These are phyloP conservation scores for Chionodraco myersi DNA, from an alignment of 2,113 vertebrate species.

Conservation along the genomic window DNA sequence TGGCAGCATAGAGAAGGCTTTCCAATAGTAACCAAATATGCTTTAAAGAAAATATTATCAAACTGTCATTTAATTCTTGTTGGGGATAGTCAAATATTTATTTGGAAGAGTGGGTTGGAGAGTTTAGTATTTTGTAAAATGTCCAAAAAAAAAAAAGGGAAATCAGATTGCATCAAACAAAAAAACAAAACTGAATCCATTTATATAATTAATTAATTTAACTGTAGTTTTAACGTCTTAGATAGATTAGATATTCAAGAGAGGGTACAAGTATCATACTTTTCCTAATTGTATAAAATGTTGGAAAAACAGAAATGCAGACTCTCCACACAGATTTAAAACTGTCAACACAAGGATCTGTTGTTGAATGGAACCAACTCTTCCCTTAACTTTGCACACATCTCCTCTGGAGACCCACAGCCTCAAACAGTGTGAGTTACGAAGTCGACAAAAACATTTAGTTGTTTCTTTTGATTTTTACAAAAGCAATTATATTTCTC, in stretches of 20 bases:
- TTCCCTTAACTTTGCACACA: constrained; percentile 39
- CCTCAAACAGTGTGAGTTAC: constrained; percentile 19
- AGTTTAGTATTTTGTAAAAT: too few relatives aligned
- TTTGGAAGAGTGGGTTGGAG: neutral
- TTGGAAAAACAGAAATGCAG: constrained; percentile 8
- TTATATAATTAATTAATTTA: too few relatives aligned
- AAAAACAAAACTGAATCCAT: too few relatives aligned
- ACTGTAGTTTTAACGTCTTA: too few relatives aligned
- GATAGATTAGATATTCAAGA: neutral
- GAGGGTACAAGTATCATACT: neutral
- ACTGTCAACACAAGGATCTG: constrained; percentile 17
- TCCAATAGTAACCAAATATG: neutral
- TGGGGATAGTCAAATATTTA: neutral
- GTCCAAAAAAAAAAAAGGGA: too few relatives aligned
- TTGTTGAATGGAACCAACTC: constrained; percentile 32
- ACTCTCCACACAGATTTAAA: neutral
- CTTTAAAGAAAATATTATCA: neutral
- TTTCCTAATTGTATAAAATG: neutral
- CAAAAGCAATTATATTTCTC: constrained; percentile 34
- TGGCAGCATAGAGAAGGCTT: neutral
- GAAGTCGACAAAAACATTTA: constrained; percentile 28
- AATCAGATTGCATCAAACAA: too few relatives aligned
- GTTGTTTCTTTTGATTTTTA: constrained; percentile 14
- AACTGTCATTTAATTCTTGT: neutral
- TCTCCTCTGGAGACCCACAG: constrained; percentile 14